phyloP scores from a whole-genome alignment of 2,113 vertebrate genomes.

The Saiga tatarica region DNA sequence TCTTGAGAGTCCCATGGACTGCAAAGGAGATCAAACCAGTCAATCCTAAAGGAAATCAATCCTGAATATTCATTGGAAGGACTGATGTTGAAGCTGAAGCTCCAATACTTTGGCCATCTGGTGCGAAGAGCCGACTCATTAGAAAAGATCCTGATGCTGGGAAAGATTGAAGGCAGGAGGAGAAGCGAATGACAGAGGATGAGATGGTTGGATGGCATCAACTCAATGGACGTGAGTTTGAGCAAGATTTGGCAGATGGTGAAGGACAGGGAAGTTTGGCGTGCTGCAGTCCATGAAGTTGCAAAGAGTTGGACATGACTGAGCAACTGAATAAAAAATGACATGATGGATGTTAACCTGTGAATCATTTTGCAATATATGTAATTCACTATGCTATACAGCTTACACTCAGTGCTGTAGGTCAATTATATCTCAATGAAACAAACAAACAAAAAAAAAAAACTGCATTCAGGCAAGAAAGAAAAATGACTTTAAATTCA shows the following conservation, averaged over 20 bases:
- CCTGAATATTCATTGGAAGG: background rate
- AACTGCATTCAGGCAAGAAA: background rate
- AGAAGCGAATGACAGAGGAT: background rate
- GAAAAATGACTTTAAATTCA: background rate
- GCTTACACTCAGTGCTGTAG: background rate
- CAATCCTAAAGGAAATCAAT: background rate
- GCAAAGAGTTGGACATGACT: background rate
- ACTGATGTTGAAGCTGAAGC: background rate
- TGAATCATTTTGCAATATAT: background rate
- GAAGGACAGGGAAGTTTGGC: background rate
- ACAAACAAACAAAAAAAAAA: background rate
- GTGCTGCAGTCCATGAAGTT: background rate
- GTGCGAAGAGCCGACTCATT: background rate
- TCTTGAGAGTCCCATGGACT: background rate
- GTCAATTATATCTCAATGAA: background rate
- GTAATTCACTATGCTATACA: background rate
- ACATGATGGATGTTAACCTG: background rate
- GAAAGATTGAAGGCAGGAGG: background rate
- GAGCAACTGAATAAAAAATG: background rate
- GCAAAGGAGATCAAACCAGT: background rate
- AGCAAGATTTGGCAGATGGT: background rate
- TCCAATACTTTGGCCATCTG: background rate
- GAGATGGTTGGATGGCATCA: background rate
- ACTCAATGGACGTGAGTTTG: background rate
- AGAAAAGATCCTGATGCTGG: background rate